Conservation (phyloP, 2,888 invertebrate genomes). For the Gastracanthus pulcherrimus region DNA sequence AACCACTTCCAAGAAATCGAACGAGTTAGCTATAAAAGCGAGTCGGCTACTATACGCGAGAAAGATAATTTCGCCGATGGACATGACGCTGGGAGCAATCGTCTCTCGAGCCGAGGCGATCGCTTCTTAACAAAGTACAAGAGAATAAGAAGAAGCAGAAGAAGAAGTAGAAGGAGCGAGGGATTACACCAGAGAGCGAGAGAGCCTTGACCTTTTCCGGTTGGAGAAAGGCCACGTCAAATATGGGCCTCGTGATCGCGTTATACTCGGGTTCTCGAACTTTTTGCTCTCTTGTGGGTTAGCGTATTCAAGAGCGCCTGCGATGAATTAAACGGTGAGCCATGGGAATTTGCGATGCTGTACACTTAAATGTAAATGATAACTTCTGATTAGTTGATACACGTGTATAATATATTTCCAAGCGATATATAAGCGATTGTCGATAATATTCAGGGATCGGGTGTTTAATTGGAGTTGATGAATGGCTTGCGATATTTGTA, state of each 20-base stretch:
- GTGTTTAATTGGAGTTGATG: no score
- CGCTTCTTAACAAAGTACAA: background rate
- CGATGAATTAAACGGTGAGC: background rate
- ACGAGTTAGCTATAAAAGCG: no score
- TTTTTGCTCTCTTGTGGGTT: background rate
- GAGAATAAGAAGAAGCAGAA: background rate
- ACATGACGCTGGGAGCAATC: background rate
- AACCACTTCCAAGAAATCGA: no score
- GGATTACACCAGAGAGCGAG: background rate
- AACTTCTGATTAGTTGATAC: no score
- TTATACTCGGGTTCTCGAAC: background rate
- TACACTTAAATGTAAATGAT: no score
- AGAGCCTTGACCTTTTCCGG: conserved; percentile 31
- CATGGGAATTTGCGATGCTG: no score
- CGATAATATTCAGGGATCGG: no score
- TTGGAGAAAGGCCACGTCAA: conserved; percentile 23
- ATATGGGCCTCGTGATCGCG: conserved; percentile 29
- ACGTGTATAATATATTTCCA: no score
- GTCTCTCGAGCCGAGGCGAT: background rate
- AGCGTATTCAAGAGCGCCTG: background rate
- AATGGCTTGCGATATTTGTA: no score
- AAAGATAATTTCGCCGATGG: background rate
- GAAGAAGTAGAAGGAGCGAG: background rate
- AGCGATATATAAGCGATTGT: no score
- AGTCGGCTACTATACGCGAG: no score